A percentile compares a stretch with the other conserved stretches of the same genome.
These are phyloP conservation scores for Cottus gobio DNA, from an alignment of 2,113 vertebrate genomes.

Conservation along the genomic window DNA sequence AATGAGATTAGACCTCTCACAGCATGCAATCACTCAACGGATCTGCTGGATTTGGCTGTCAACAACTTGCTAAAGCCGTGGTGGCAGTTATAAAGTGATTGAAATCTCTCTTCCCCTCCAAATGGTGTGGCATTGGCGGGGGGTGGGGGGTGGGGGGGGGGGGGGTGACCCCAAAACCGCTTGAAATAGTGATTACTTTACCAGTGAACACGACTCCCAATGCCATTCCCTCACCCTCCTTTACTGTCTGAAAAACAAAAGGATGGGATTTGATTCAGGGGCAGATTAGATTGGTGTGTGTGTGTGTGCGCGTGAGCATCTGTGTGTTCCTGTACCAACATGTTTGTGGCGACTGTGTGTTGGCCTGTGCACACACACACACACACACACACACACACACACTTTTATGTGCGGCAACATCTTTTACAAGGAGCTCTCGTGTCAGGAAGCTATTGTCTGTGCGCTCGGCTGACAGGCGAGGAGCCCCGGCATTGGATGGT, in stretches of 20 bases:
- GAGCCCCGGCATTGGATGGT: slow-evolving; percentile 70
- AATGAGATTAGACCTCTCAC: slow-evolving; percentile 65
- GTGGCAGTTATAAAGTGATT: slow-evolving; percentile 73
- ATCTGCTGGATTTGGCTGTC: slow-evolving; percentile 73
- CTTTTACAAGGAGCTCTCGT: slow-evolving; percentile 76
- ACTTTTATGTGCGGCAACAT: slow-evolving; percentile 61
- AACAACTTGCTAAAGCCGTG: slow-evolving; percentile 70
- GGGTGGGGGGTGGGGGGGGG: slow-evolving; percentile 21
- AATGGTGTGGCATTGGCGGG: slow-evolving; percentile 40
- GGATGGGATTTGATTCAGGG: slow-evolving; percentile 73
- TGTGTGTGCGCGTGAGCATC: background rate
- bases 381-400: background rate
- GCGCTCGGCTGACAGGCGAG: slow-evolving; percentile 63
- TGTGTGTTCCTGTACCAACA: background rate
- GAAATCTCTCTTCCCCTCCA: slow-evolving; percentile 54
- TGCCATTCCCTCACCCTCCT: slow-evolving; percentile 31
- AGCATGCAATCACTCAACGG: slow-evolving; percentile 75
- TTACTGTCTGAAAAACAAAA: slow-evolving; percentile 69
- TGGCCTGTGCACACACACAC: slow-evolving; percentile 13
- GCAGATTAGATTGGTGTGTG: slow-evolving; percentile 71
- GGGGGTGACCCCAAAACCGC: slow-evolving; percentile 46
- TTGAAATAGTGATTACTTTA: slow-evolving; percentile 69
- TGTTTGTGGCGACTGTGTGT: slow-evolving; percentile 26
- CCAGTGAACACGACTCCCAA: slow-evolving; percentile 35
- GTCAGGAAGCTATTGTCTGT: slow-evolving; percentile 77